A percentile compares a stretch with the other conserved stretches of the same genome.
These are phyloP conservation scores for Synaphobranchus kaupii DNA, from an alignment of 2,797 vertebrate genomes.

Conservation along the genomic window DNA sequence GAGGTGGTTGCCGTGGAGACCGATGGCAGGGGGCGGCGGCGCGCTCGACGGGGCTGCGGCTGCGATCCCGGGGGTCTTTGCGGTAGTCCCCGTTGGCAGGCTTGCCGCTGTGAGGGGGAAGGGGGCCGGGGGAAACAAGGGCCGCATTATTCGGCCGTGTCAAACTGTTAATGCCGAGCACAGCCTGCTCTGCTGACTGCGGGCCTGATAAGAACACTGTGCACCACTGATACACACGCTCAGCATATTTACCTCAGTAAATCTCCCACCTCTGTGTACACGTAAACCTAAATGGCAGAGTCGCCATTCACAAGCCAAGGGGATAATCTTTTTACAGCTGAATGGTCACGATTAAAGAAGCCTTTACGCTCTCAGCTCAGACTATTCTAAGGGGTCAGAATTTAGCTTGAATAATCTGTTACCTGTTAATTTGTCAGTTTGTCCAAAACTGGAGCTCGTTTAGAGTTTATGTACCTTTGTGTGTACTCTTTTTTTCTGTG, in stretches of 20 bases:
- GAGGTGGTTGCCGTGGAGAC: conserved; percentile 82
- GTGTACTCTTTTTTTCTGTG: neutral
- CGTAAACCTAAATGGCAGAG: neutral
- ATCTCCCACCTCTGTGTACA: neutral
- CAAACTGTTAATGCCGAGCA: conserved; percentile 52
- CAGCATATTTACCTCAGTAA: conserved; percentile 3
- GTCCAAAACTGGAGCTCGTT: neutral
- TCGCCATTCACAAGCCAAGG: neutral
- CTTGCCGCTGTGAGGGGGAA: conserved; percentile 73
- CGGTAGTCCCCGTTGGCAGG: conserved; percentile 89
- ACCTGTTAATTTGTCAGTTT: neutral
- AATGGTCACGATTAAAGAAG: neutral
- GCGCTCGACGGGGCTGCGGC: conserved; percentile 90
- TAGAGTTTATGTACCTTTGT: neutral
- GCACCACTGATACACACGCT: neutral
- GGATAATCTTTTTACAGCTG: neutral
- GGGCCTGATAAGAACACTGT: conserved; percentile 30
- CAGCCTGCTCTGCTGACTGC: conserved; percentile 24
- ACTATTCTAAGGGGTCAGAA: neutral
- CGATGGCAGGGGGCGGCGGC: conserved; percentile 79
- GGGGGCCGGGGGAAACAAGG: conserved; percentile 39
- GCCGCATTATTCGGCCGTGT: conserved; percentile 43
- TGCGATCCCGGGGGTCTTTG: conserved; percentile 85
- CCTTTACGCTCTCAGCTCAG: neutral
- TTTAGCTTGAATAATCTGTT: neutral